Percentiles rank a stretch among this genome's conserved stretches.
Evolutionary conservation across 2,797 vertebrate genomes (phyloP).

Genomic region (Perdix hodgsoniae): DNA sequence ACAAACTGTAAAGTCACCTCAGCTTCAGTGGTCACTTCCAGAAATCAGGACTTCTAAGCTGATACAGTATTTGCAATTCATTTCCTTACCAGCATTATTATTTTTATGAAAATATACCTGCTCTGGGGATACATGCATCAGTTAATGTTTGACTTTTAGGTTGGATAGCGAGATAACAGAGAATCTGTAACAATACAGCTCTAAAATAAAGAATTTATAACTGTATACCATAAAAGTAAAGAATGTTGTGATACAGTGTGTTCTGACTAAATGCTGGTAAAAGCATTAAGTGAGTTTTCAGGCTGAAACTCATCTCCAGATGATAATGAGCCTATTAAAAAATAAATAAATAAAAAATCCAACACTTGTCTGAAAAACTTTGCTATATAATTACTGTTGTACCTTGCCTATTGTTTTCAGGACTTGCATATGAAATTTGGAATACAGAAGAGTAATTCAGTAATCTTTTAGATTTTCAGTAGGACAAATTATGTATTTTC

Average conservation of each 20-base stretch:
- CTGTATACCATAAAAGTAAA: background rate
- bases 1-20: background rate
- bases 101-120: background rate
- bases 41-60: background rate
- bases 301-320: background rate
- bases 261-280: background rate
- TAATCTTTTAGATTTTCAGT: background rate
- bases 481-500: background rate
- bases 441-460: background rate
- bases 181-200: background rate
- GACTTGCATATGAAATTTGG: background rate
- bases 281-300: background rate
- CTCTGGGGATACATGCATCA: background rate
- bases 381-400: background rate
- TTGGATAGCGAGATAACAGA: background rate
- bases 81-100: background rate
- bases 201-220: background rate
- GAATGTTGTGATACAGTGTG: accelerated
- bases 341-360: background rate
- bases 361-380: background rate
- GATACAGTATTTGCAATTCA: background rate
- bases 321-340: background rate
- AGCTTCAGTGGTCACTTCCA: background rate
- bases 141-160: background rate
- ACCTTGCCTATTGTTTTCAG: background rate